Percentiles rank a stretch among this genome's conserved stretches.
These are phyloP conservation scores for Oryctes rhinoceros DNA, from an alignment of 1,140 invertebrate genomes.

Conservation along the genomic window DNA sequence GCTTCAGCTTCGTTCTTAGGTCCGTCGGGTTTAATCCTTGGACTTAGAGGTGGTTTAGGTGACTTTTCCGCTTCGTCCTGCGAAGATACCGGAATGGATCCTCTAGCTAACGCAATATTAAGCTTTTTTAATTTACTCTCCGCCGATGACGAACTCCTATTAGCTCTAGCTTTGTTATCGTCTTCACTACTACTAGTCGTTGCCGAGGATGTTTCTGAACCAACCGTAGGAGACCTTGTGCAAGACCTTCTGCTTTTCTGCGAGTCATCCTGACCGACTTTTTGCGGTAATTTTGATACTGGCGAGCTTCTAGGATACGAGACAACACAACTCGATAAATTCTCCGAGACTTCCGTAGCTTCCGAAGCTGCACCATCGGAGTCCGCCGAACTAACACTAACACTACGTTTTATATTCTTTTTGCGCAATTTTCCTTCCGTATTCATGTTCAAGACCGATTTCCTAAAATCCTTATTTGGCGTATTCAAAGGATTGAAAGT, in stretches of 20 bases:
- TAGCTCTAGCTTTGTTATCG: conserved; percentile 58
- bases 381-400: conserved; percentile 66
- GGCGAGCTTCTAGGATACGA: conserved; percentile 53
- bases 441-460: conserved; percentile 78
- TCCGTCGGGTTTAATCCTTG: conserved; percentile 62
- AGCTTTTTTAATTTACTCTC: conserved; percentile 50
- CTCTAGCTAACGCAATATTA: conserved; percentile 57
- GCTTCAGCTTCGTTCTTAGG: conserved; percentile 69
- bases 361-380: conserved; percentile 61
- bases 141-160: conserved; percentile 52
- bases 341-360: conserved; percentile 56
- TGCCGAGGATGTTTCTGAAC: conserved; percentile 60
- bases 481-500: conserved; percentile 59
- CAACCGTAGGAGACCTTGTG: conserved; percentile 58
- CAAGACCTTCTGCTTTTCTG: conserved; percentile 57
- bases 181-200: conserved; percentile 66
- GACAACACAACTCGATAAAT: conserved; percentile 52
- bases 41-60: conserved; percentile 63
- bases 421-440: conserved; percentile 61
- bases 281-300: conserved; percentile 52
- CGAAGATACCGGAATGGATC: conserved; percentile 64
- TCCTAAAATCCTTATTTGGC: conserved; percentile 79
- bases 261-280: conserved; percentile 57
- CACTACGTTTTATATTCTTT: conserved; percentile 58
- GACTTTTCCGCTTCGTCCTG: conserved; percentile 69